phyloP scores from a whole-genome alignment of 2,888 invertebrate species.

The Andrena bicolor region DNA sequence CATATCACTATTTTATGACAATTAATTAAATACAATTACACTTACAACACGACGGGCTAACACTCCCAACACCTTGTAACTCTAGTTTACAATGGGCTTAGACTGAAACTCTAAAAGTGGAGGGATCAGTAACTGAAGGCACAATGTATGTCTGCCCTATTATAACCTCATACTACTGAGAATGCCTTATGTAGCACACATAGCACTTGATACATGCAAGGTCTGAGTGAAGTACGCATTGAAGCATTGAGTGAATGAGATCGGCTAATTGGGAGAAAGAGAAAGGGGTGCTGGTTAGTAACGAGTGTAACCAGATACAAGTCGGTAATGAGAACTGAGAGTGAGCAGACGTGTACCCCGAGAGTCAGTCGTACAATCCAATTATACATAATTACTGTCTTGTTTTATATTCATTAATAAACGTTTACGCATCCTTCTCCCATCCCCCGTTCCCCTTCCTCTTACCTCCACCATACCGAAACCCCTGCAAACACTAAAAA shows the following conservation, averaged over 20 bases:
- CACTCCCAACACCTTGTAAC: no score
- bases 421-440: background rate
- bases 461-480: background rate
- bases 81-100: no score
- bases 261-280: no score
- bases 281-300: no score
- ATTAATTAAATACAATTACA: no score
- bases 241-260: no score
- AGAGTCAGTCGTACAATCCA: background rate
- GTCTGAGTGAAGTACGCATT: no score
- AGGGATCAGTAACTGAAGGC: background rate
- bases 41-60: no score
- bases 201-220: no score
- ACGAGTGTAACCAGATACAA: background rate
- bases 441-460: background rate
- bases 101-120: background rate
- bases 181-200: background rate
- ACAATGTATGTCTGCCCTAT: background rate
- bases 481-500: background rate
- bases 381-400: background rate
- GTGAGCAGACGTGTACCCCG: background rate
- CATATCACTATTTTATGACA: no score
- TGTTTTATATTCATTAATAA: background rate
- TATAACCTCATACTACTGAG: background rate
- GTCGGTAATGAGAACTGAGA: background rate